Conservation (phyloP, 1,140 invertebrate genomes). For the Dermatophagoides farinae region DNA sequence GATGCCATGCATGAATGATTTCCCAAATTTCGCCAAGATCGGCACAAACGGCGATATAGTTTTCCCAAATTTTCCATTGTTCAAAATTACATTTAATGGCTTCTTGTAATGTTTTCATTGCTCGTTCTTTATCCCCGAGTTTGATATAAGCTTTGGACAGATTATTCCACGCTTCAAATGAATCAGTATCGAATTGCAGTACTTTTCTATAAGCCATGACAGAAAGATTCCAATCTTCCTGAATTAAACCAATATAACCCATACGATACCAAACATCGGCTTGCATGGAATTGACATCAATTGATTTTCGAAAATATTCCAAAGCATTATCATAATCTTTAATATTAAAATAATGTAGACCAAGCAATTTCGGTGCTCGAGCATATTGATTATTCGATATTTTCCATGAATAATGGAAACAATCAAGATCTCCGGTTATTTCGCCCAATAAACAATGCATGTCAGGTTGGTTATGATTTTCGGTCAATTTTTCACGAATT, state of each 20-base stretch:
- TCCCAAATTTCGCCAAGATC: conserved; percentile 37
- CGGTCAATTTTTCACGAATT: conserved; percentile 52
- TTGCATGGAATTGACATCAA: conserved; percentile 65
- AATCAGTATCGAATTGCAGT: conserved; percentile 59
- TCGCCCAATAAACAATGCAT: conserved; percentile 76
- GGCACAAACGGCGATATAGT: conserved; percentile 58
- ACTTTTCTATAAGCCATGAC: conserved; percentile 65
- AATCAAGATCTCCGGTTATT: conserved; percentile 39
- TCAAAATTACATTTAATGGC: conserved; percentile 80
- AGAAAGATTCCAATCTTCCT: conserved; percentile 58
- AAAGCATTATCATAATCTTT: conserved; percentile 51
- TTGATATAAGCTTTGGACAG: conserved; percentile 77
- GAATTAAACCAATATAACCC: conserved; percentile 57
- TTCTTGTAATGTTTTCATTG: conserved; percentile 61
- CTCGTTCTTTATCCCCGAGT: conserved; percentile 58
- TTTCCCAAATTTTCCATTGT: conserved; percentile 94
- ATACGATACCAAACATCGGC: conserved; percentile 54
- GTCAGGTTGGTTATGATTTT: conserved; percentile 33
- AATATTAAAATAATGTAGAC: conserved; percentile 48
- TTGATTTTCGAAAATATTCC: conserved; percentile 50
- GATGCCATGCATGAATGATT: conserved; percentile 59
- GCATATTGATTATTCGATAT: conserved; percentile 56
- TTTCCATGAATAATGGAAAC: conserved; percentile 75
- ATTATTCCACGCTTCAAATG: conserved; percentile 95
- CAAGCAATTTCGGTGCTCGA: conserved; percentile 58